Evolutionary conservation across 2,888 invertebrate species (phyloP), one percentile per base, ranked within the genome.

Genomic region (Drosophila neutralis): DNA sequence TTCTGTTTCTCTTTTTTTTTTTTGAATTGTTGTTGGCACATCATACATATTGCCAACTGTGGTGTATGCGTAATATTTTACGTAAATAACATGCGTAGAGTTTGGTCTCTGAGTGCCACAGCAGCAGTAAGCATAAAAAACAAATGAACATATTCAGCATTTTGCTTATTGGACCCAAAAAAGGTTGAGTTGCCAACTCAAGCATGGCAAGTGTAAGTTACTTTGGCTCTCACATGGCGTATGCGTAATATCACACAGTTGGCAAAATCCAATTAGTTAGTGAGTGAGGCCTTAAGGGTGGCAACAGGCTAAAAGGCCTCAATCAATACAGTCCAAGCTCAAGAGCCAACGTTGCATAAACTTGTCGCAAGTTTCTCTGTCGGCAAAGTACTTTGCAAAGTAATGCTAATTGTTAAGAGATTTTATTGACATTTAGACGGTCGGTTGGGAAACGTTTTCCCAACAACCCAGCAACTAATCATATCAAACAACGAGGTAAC

Each of bases 191-290:
- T 84, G 73, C 64, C 78, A 82, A 68, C 69, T 67, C 45, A 40
- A 58, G 31, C 69, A 29, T 56, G 29, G 51, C 49, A 62, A 51
- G 36, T 58, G 42, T 54, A 66, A 40, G 60, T 33, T 27, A 49
- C 33, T 61, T 48, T 24, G 38, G 45, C 54, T 78, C 75, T 51
- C 78, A 82, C 69, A 78, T 73, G 80, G 65, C 75, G 65, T 69
- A 82, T 78, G 76, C 60, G 65, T 71, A 68, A 75, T 73, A 56
- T 63, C 61, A 24, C 45, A 67, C 68, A 71, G 54, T 71, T 78
- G 62, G 36, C 70, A 73, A 83, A 84, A 82, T 84, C 78, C 78
- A 83, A 83, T 84, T 84, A 83, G 76, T 64, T 64, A 58, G 64
- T 54, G 69, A 70, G 74, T 53, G 65, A 70, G 73, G 62, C 61